These are phyloP conservation scores for Podarcis siculus DNA, from an alignment of 2,797 vertebrate species.

Conservation along the genomic window DNA sequence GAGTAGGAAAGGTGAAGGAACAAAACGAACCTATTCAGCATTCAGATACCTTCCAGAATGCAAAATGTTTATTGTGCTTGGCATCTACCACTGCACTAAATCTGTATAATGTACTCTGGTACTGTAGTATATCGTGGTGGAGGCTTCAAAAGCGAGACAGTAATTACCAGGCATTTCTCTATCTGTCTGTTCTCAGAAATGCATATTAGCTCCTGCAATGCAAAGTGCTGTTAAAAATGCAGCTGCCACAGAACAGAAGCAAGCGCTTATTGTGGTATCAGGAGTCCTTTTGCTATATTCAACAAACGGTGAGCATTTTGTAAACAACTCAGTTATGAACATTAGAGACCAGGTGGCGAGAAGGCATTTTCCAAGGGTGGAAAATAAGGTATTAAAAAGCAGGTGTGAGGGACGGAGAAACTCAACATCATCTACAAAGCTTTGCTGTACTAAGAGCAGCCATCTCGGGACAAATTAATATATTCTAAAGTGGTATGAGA, in stretches of 20 bases:
- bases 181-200: conserved; percentile 10
- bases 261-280: background rate
- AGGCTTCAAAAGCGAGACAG: background rate
- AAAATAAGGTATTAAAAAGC: too few relatives aligned
- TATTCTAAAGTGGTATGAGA: too few relatives aligned
- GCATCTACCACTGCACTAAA: background rate
- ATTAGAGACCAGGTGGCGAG: background rate
- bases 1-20: background rate
- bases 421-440: too few relatives aligned
- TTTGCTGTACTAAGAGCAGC: too few relatives aligned
- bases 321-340: background rate
- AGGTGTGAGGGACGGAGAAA: too few relatives aligned
- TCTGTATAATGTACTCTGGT: conserved; percentile 16
- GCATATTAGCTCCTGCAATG: background rate
- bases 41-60: background rate
- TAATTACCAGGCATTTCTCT: conserved; percentile 9
- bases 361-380: background rate
- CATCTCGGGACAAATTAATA: too few relatives aligned
- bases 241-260: background rate
- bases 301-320: background rate
- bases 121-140: background rate
- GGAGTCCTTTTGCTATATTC: background rate
- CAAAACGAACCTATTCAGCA: background rate
- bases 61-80: conserved; percentile 3
- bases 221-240: background rate